These are phyloP conservation scores for Leptothorax acervorum DNA, from an alignment of 2,888 invertebrate genomes.

Conservation along the genomic window DNA sequence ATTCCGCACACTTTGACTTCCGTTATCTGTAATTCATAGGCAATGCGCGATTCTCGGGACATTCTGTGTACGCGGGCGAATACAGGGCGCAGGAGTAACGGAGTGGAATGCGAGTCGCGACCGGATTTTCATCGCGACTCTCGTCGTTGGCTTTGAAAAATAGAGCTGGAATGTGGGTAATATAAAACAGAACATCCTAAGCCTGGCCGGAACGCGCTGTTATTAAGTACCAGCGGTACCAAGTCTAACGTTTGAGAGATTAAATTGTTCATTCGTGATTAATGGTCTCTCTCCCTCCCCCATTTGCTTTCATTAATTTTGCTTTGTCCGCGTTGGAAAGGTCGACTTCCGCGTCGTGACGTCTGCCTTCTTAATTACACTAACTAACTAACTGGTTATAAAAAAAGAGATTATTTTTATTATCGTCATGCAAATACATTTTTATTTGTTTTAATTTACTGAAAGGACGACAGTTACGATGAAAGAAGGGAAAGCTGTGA, in stretches of 20 bases:
- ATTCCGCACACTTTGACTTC: not conserved
- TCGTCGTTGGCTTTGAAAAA: slow-evolving; percentile 48
- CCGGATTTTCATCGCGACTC: slow-evolving; percentile 51
- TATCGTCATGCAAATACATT: not conserved
- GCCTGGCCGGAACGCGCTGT: slow-evolving; percentile 52
- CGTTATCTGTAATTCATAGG: not conserved
- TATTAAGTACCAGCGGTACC: slow-evolving; percentile 54
- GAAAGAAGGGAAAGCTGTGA: not conserved
- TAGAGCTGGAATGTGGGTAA: slow-evolving; percentile 49
- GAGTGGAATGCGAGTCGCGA: slow-evolving; percentile 53
- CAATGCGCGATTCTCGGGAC: slow-evolving; percentile 2
- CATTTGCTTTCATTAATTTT: slow-evolving; percentile 54
- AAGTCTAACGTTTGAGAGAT: slow-evolving; percentile 53
- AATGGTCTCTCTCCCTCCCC: slow-evolving; percentile 15
- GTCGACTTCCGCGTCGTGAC: slow-evolving; percentile 45
- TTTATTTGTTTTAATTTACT: slow-evolving; percentile 11
- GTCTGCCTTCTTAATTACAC: slow-evolving; percentile 43
- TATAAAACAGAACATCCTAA: slow-evolving; percentile 51
- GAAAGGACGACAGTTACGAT: not conserved
- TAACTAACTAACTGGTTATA: slow-evolving; percentile 20
- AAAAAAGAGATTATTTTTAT: slow-evolving; percentile 14
- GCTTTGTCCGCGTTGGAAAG: slow-evolving; percentile 43
- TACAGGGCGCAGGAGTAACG: slow-evolving; percentile 25
- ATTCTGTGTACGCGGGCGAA: not conserved
- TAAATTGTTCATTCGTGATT: slow-evolving; percentile 56